Base-by-base conservation (phyloP, 2,888 invertebrate genomes). In the Tetranychus truncatus region DNA sequence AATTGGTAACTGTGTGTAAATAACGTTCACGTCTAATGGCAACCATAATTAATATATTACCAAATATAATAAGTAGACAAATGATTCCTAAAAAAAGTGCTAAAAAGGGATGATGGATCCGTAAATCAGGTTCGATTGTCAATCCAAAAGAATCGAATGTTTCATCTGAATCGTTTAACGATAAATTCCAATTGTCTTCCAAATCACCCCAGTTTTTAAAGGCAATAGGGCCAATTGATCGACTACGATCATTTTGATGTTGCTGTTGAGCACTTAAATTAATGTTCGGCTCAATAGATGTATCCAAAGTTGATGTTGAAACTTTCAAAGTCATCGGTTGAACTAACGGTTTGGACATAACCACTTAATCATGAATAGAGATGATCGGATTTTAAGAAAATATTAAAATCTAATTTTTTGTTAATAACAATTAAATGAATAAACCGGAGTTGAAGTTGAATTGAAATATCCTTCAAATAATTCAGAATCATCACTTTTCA, bases 1-100 rank as follows among this genome's bases (percentile, higher is more conserved):
- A 97, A 83, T 96, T 96, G 8, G 97, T 97, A 9, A 96, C 93
- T 11, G 95, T 95, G 82, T 96, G 92, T 6, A 99, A 86, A 81
- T 95, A 95, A 24, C 94, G 86, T 82, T 96, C 96, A 24, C 93
- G 86, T 55, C 91, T 88, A 9, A 97, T 96, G 0, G 96, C 96
- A 74, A 92, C 84, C 77, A 97, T 95, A 18, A 97, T 96, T 74
- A 97, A 86, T 81, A 89, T 88, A 83, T 99, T 99, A 75, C 97
- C 97, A 81, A 95, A 91, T 0, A 97, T 91, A 0, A 96, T 96
- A 9, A 92, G 89, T 76, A 95, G 85, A 0, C 94, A 95, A 83
- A 96, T 94, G 18, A 91, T 84, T 21, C 92, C 86, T 18, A 97
- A 85, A 9, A 73, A 55, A 55, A 55, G n/a, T 11, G 73, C 73